Evolutionary conservation across 2,888 invertebrate species (phyloP), one percentile per base, ranked within the genome.

Genomic region (Tenthredo notha): DNA sequence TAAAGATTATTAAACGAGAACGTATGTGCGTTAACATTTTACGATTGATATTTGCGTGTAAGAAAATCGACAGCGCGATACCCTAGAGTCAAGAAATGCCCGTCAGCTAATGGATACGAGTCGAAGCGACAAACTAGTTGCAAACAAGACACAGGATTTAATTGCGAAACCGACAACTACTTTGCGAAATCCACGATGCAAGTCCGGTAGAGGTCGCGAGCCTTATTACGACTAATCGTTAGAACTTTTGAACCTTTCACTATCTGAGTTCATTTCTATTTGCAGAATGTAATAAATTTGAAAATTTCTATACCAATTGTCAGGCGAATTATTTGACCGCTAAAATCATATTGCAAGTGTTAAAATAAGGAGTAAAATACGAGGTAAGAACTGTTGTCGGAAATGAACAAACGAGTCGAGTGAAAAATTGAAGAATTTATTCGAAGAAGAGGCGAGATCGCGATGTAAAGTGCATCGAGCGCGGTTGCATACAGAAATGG

Each of bases 221-320:
- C 40, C 61, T 61, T 61, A 80, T 80, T 80, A 80, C 40, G 80
- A 80, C 80, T 80, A 80, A 80, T 80, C 61, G 80, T 40, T 61
- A 33, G 37, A 61, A 80, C 61, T 80, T 80, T 80, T 80, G 61
- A 61, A 80, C 80, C 80, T 80, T 80, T 80, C 80, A 61, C 61
- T 67, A 67, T 18, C 37, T 61, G 33, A n/a, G n/a, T 80, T 61
- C 40, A 12, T 29, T 12, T 43, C 21, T 33, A n/a, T 18, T 58
- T 37, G 21, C 12, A 75, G 47, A 15, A 33, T 3, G 5, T 7
- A 54, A 33, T 0, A 25, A n/a, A 54, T 7, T 29, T 7, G 15
- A 21, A 7, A 18, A n/a, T 40, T 40, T 40, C 7, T 37, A 1
- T 72, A 2, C 7, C 7, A 0, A 54, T 54, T 54, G 10, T 54